Conservation (phyloP, 2,113 vertebrate species). For the Orientallactaga bullata region DNA sequence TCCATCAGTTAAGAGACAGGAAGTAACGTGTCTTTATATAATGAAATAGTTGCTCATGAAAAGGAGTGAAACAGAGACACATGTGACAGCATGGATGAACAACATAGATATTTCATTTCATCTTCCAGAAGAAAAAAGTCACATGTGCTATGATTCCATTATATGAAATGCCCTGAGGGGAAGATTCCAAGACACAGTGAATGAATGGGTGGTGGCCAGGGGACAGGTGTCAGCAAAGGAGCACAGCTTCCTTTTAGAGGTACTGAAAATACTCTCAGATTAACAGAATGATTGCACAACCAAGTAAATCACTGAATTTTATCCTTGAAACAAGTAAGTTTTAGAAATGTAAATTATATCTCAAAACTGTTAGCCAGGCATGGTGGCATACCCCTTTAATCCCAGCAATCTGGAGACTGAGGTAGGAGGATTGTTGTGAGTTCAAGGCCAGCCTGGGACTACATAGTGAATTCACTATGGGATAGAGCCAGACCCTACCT, state of each 20-base stretch:
- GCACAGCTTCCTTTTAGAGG: constrained; percentile 13
- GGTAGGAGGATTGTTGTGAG: no score
- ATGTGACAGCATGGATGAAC: no score
- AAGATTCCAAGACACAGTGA: constrained; percentile 24
- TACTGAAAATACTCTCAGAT: constrained; percentile 36
- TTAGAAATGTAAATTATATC: constrained; percentile 45
- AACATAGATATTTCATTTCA: not conserved
- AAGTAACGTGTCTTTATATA: no score
- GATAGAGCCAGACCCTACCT: no score
- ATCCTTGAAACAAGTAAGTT: constrained; percentile 15
- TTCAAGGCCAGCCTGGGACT: no score
- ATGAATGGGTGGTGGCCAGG: not conserved
- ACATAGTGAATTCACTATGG: no score
- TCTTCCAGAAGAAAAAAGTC: not conserved
- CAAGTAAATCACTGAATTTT: constrained; percentile 43
- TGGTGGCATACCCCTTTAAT: no score
- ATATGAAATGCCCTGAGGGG: not conserved
- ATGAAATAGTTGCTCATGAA: not conserved
- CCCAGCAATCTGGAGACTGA: no score
- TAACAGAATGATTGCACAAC: constrained; percentile 5
- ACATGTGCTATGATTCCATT: not conserved
- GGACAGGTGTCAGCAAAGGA: not conserved
- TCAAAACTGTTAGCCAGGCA: not conserved
- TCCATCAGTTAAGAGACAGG: not conserved
- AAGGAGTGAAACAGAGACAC: not conserved